phyloP scores from a whole-genome alignment of 2,888 invertebrate species.

The Geotrupes spiniger region DNA sequence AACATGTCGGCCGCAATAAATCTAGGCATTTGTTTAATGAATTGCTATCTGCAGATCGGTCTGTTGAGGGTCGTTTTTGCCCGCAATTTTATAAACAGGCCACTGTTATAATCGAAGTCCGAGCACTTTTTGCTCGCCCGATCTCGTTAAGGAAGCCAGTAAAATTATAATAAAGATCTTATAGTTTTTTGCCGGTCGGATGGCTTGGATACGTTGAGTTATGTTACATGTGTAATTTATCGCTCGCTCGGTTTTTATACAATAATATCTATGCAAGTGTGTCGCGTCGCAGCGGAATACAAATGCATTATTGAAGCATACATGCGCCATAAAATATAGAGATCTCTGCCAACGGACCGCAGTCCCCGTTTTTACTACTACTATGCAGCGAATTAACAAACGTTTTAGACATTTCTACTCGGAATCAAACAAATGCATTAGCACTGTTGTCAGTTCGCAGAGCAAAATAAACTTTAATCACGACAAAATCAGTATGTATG shows the following conservation, averaged over 20 bases:
- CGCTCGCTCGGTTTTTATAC: constrained; percentile 37
- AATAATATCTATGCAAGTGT: constrained; percentile 34
- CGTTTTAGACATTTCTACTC: not conserved
- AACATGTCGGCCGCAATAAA: constrained; percentile 27
- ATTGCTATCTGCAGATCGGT: constrained; percentile 36
- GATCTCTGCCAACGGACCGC: constrained; percentile 43
- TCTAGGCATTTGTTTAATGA: constrained; percentile 38
- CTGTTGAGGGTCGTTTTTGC: constrained; percentile 43
- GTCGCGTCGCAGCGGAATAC: constrained; percentile 32
- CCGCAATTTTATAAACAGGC: constrained; percentile 37
- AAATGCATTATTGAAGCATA: constrained; percentile 34
- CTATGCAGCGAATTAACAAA: constrained; percentile 1
- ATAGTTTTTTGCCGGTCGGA: constrained; percentile 34
- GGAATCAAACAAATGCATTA: no score
- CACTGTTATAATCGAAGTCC: constrained; percentile 33
- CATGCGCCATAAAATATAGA: constrained; percentile 32
- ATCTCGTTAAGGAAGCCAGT: constrained; percentile 41
- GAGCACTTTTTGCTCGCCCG: constrained; percentile 28
- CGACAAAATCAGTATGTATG: no score
- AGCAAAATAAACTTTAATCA: no score
- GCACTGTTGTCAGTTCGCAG: no score
- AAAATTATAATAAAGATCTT: constrained; percentile 47
- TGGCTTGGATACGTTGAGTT: constrained; percentile 32
- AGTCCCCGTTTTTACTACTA: constrained; percentile 4
- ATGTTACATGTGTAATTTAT: constrained; percentile 42